Base-by-base conservation (phyloP, 2,888 invertebrate species). In the Yponomeuta plumbellus region DNA sequence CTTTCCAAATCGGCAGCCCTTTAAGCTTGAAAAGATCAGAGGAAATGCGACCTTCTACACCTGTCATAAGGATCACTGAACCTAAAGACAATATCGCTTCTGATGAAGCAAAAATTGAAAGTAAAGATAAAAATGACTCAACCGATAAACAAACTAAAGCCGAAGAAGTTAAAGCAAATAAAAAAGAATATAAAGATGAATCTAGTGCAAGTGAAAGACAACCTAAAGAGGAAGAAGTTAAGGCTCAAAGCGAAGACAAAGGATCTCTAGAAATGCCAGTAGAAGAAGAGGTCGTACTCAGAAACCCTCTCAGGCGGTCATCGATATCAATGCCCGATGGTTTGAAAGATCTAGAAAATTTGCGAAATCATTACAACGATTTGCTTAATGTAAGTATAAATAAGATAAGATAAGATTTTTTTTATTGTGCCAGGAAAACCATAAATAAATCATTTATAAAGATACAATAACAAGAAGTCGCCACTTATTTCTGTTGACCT, bases 241-340 rank as follows among this genome's bases (percentile, higher is more conserved):
- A 52, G 44, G 17, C 17, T 8, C 34, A 61, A 26, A 61, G 34
- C 11, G 21, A 59, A 59, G 59, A 59, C 13, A 52, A 66, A 34
- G 34, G 34, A 34, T 6, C 34, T 57, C 21, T 66, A 66, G 13
- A 66, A 44, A 65, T 56, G 65, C 23, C 34, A 11, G 69, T 64
- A 57, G 69, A 66, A 62, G 70, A 69, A 17, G 78, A 78, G 8
- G 70, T 83, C 2, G 71, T 75, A 10, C 76, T 77, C 40, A 81
- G 82, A 34, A 75, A 74, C 44, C 69, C 74, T 52, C 66, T 92
- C 57, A 89, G 94, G 62, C 92, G 93, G 69, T 92, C 93, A 67
- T 94, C 94, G 2, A 92, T 94, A 64, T 95, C 95, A 0, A 86
- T 94, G 76, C 95, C 95, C 1, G 85, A 90, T 70, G 86, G 84